Conservation (phyloP, 2,113 vertebrate genomes). For the Mesitornis unicolor region DNA sequence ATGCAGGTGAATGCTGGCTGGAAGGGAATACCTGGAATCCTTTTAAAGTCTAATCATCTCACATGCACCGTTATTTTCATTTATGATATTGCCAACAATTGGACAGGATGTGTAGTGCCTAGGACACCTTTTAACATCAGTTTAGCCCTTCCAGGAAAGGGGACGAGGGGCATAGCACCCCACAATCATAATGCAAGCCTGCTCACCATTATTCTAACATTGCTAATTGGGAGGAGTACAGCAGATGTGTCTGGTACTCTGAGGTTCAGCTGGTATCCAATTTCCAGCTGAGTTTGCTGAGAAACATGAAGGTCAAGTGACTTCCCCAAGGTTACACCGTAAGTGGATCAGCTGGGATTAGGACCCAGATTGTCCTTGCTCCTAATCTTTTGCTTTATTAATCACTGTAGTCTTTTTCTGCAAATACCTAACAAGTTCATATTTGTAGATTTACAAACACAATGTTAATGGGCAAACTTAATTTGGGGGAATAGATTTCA, state of each 20-base stretch:
- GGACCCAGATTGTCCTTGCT: not conserved
- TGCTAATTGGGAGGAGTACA: slow-evolving; percentile 12
- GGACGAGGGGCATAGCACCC: not conserved
- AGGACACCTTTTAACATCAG: not conserved
- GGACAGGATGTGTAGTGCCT: not conserved
- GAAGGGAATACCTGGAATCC: slow-evolving; percentile 7
- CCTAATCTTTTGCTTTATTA: slow-evolving; percentile 46
- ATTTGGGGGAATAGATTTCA: not conserved
- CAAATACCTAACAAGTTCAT: not conserved
- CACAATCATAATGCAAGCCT: not conserved
- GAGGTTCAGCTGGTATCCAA: slow-evolving; percentile 35
- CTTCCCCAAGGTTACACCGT: slow-evolving; percentile 37
- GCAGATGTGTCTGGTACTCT: not conserved
- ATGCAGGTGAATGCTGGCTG: not conserved
- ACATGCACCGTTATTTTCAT: not conserved
- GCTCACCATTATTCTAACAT: not conserved
- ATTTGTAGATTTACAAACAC: not conserved
- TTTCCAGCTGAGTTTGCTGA: slow-evolving; percentile 36
- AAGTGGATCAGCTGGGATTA: slow-evolving; percentile 62
- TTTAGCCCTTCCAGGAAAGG: not conserved
- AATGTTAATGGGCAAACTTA: not conserved
- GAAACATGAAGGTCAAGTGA: slow-evolving; percentile 53
- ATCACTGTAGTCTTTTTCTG: not conserved
- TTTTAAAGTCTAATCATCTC: not conserved
- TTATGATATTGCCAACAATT: not conserved